These are phyloP conservation scores for Phoenicopterus ruber DNA, from an alignment of 2,113 vertebrate genomes.

Conservation along the genomic window DNA sequence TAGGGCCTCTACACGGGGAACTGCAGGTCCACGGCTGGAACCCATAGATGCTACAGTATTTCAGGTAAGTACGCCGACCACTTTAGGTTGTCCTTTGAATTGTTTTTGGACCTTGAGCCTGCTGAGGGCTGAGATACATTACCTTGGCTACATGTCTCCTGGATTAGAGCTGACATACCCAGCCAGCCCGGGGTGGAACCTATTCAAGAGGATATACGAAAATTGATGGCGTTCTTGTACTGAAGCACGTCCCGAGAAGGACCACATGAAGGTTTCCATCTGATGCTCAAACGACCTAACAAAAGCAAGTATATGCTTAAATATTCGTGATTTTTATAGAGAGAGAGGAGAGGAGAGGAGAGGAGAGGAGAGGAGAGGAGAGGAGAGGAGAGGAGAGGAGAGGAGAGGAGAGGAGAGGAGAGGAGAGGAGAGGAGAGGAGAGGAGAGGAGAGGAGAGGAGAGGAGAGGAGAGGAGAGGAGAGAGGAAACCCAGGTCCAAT, in stretches of 20 bases:
- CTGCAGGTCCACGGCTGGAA: background rate
- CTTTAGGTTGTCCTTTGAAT: background rate
- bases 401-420: fast-evolving
- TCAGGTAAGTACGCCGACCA: background rate
- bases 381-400: fast-evolving
- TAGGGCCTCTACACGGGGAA: background rate
- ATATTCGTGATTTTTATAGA: background rate
- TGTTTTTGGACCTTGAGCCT: background rate
- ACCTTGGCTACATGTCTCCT: background rate
- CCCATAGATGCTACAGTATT: background rate
- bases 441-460: too few relatives aligned
- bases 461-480: too few relatives aligned
- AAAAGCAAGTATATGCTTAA: background rate
- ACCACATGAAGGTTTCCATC: background rate
- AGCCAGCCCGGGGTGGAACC: conserved; percentile 1
- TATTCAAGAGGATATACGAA: background rate
- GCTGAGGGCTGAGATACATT: conserved; percentile 9
- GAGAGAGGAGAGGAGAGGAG: too few relatives aligned
- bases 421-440: too few relatives aligned
- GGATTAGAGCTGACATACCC: background rate
- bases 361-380: too few relatives aligned
- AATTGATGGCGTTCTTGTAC: background rate
- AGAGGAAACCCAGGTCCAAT: background rate
- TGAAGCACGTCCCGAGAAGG: background rate
- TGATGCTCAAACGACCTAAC: background rate